Conservation (phyloP, 2,113 vertebrate genomes). For the Cygnus buccinator region DNA sequence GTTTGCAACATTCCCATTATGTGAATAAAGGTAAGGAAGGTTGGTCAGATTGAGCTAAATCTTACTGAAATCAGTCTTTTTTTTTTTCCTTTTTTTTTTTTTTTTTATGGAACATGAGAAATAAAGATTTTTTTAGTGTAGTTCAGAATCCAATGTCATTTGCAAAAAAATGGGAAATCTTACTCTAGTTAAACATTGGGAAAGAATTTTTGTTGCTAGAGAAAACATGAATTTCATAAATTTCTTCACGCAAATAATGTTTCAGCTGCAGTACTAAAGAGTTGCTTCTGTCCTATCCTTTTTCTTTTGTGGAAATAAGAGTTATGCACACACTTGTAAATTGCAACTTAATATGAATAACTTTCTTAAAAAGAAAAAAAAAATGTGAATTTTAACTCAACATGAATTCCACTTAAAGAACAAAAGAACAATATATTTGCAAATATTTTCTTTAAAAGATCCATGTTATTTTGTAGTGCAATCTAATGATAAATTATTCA, state of each 20-base stretch:
- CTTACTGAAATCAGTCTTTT: neutral
- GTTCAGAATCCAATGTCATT: neutral
- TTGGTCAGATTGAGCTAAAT: neutral
- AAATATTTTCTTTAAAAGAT: neutral
- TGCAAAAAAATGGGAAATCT: neutral
- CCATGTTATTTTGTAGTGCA: neutral
- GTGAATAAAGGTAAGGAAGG: neutral
- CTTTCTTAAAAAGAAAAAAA: neutral
- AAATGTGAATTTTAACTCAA: fast-evolving
- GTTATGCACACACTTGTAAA: neutral
- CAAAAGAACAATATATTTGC: neutral
- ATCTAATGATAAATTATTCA: neutral
- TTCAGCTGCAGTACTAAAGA: neutral
- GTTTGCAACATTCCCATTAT: neutral
- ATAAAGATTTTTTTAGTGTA: neutral
- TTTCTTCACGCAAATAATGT: neutral
- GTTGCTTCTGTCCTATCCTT: neutral
- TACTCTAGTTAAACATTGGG: neutral
- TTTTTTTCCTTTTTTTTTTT: neutral
- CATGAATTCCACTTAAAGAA: neutral
- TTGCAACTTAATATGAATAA: neutral
- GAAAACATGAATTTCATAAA: neutral
- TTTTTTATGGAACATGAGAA: neutral
- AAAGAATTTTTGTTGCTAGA: neutral
- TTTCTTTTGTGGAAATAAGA: neutral